These are phyloP conservation scores for Halichoerus grypus DNA, from an alignment of 2,113 vertebrate genomes.

Conservation along the genomic window DNA sequence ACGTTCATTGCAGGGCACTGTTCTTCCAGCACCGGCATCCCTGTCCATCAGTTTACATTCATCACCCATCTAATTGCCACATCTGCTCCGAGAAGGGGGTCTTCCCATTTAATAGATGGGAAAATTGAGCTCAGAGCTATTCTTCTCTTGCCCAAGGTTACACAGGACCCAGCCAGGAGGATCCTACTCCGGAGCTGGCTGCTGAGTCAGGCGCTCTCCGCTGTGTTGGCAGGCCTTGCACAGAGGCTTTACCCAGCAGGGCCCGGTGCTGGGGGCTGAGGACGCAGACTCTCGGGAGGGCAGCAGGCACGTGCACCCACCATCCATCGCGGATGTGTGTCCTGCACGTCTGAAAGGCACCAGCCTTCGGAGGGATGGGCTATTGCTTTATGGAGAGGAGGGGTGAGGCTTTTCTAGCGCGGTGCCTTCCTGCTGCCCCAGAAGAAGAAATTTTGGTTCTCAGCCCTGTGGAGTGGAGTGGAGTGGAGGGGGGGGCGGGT, in stretches of 20 bases:
- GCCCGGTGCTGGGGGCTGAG: not conserved
- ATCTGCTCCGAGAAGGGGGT: not conserved
- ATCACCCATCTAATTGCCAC: not conserved
- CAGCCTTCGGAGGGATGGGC: not conserved
- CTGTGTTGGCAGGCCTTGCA: not conserved
- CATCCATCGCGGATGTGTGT: not conserved
- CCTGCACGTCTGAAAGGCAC: fast-evolving
- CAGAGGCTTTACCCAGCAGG: not conserved
- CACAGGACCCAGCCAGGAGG: not conserved
- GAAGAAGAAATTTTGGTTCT: not conserved
- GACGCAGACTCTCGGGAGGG: not conserved
- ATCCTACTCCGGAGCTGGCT: not conserved
- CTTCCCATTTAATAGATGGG: not conserved
- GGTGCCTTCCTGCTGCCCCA: not conserved
- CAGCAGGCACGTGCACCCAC: not conserved
- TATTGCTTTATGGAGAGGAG: not conserved
- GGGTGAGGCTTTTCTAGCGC: fast-evolving
- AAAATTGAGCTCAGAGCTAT: not conserved
- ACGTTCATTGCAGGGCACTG: not conserved
- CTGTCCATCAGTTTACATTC: not conserved
- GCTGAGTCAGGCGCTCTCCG: not conserved
- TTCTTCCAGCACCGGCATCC: not conserved
- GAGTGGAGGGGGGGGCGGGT: no score
- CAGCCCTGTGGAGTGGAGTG: not conserved
- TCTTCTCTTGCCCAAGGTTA: not conserved